phyloP scores from a whole-genome alignment of 2,113 vertebrate genomes.

The Alaudala cheleensis region DNA sequence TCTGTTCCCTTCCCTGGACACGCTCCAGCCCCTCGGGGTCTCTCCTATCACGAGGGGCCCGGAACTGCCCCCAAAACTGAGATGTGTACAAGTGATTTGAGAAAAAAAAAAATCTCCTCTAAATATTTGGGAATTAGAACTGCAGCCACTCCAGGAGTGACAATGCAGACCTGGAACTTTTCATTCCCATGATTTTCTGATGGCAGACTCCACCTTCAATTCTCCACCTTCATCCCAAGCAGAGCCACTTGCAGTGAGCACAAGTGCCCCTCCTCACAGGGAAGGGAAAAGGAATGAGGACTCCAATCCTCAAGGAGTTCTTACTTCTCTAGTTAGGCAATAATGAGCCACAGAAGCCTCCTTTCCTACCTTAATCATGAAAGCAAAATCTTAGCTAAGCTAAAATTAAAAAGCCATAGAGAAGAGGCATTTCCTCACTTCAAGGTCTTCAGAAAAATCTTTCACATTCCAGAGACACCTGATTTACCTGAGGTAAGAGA shows the following conservation, averaged over 20 bases:
- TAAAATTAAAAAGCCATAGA: neutral
- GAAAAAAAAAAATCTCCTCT: neutral
- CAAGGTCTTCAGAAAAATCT: neutral
- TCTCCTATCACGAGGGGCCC: accelerated
- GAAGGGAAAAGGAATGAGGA: neutral
- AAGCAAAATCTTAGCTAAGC: neutral
- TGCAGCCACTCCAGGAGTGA: neutral
- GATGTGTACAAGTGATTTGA: neutral
- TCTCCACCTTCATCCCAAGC: neutral
- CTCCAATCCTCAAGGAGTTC: neutral
- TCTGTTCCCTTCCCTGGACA: neutral
- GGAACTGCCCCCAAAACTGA: neutral
- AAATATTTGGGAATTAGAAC: neutral
- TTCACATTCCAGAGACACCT: neutral
- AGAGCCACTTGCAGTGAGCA: neutral
- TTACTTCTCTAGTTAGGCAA: neutral
- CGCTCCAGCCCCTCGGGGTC: accelerated
- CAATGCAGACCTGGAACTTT: neutral
- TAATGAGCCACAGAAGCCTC: neutral
- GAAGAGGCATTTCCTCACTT: neutral
- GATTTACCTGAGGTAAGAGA: neutral
- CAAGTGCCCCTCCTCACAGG: neutral
- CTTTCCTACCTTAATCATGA: neutral
- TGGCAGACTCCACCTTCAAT: neutral
- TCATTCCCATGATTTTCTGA: neutral